Conservation (phyloP, 2,797 vertebrate genomes). For the Leptatherina wallacei region DNA sequence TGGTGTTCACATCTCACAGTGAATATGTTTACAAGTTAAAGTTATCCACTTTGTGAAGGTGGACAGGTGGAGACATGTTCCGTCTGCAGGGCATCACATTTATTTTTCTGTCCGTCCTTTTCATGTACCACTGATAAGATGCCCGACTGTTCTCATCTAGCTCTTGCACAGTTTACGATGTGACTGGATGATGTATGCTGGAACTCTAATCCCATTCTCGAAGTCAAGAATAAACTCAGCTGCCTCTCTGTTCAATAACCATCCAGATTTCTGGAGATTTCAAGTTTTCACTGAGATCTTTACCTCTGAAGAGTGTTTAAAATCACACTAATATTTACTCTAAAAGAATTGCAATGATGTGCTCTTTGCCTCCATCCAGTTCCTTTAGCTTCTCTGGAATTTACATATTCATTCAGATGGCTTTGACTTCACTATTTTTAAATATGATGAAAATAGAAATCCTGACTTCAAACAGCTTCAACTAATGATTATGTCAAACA, state of each 20-base stretch:
- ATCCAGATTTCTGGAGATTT: background rate
- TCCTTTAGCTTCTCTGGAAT: background rate
- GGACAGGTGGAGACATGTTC: background rate
- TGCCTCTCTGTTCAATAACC: background rate
- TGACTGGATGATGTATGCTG: background rate
- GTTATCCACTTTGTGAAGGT: background rate
- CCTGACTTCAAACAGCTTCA: background rate
- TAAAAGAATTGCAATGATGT: background rate
- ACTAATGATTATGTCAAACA: background rate
- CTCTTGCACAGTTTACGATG: background rate
- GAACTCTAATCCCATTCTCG: background rate
- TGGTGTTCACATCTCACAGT: slow-evolving; percentile 9
- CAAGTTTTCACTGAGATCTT: background rate
- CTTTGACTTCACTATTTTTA: background rate
- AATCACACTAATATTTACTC: background rate
- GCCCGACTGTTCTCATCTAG: background rate
- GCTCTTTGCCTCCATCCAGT: background rate
- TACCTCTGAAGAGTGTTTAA: background rate
- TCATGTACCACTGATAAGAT: background rate
- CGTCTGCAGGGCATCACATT: background rate
- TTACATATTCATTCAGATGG: background rate
- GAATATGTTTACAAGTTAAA: slow-evolving; percentile 36
- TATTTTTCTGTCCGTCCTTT: background rate
- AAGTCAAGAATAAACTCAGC: background rate
- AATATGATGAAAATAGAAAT: background rate